These are phyloP conservation scores for Oophaga pumilio DNA, from an alignment of 2,113 vertebrate species.

Conservation along the genomic window DNA sequence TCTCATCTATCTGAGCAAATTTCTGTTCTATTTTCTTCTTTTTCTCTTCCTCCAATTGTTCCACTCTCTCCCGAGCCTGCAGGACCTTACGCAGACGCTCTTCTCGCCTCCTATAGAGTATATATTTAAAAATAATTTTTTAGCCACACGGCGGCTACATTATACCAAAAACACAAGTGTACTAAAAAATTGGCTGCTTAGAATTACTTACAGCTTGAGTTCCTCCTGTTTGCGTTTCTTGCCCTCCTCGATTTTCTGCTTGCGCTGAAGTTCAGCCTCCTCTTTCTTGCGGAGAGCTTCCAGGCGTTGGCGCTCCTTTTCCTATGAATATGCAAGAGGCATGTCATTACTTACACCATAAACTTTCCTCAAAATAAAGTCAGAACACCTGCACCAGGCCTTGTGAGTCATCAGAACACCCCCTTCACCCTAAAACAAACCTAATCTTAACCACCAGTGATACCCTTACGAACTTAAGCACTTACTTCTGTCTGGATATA, in stretches of 20 bases:
- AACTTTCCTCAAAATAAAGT: no score
- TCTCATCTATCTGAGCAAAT: conserved; percentile 86
- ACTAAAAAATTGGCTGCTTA: neutral
- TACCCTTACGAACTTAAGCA: neutral
- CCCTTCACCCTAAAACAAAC: neutral
- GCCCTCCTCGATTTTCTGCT: conserved; percentile 88
- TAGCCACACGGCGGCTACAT: no score
- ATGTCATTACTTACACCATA: neutral
- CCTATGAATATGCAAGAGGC: conserved; percentile 67
- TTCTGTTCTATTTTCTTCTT: conserved; percentile 90
- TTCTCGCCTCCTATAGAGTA: conserved; percentile 81
- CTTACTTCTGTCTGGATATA: conserved; percentile 44
- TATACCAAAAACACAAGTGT: neutral
- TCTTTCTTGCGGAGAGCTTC: conserved; percentile 86
- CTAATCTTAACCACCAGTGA: conserved; percentile 14
- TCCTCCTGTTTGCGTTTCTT: conserved; percentile 83
- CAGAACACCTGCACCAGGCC: neutral
- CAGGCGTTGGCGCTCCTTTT: conserved; percentile 83
- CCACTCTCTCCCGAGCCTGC: conserved; percentile 85
- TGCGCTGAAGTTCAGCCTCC: conserved; percentile 84
- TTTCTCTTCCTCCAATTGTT: conserved; percentile 85
- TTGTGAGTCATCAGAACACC: neutral
- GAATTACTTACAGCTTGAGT: conserved; percentile 77
- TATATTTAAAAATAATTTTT: neutral
- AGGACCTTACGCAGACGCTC: conserved; percentile 83